These are phyloP conservation scores for Ceramica pisi DNA, from an alignment of 2,888 invertebrate species.

Conservation along the genomic window DNA sequence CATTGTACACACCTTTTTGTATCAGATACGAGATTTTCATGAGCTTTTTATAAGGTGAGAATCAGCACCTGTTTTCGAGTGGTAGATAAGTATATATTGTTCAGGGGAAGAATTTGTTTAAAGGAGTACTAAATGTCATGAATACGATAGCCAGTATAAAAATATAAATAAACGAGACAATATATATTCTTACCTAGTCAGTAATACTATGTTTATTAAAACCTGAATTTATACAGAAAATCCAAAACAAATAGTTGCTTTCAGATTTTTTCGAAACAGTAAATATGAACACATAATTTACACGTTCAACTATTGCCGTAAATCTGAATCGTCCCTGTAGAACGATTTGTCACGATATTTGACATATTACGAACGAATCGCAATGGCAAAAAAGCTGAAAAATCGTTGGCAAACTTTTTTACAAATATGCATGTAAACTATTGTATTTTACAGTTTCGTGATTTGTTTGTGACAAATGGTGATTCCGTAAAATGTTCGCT, in stretches of 20 bases:
- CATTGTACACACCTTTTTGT: slow-evolving; percentile 37
- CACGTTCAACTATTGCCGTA: slow-evolving; percentile 53
- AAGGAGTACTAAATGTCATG: background rate
- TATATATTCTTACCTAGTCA: too few relatives aligned
- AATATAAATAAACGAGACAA: background rate
- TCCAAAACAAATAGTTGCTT: slow-evolving; percentile 28
- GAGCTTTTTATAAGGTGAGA: slow-evolving; percentile 26
- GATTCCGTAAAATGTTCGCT: slow-evolving; percentile 38
- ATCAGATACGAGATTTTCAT: slow-evolving; percentile 34
- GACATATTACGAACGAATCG: slow-evolving; percentile 62
- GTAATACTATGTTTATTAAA: slow-evolving; percentile 2
- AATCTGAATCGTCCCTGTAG: slow-evolving; percentile 52
- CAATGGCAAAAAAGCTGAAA: slow-evolving; percentile 48
- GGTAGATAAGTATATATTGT: background rate
- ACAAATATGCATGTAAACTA: slow-evolving; percentile 55
- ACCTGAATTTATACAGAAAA: slow-evolving; percentile 29
- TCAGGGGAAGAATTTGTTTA: background rate
- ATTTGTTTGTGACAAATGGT: slow-evolving; percentile 32
- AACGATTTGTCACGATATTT: slow-evolving; percentile 66
- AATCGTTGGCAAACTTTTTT: slow-evolving; percentile 48
- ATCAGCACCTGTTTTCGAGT: slow-evolving; percentile 16
- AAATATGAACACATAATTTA: slow-evolving; percentile 51
- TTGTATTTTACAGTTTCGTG: slow-evolving; percentile 36
- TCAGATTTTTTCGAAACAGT: slow-evolving; percentile 8
- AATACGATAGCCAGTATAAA: too few relatives aligned